Percentiles rank a stretch among this genome's conserved stretches.
phyloP scores from a whole-genome alignment of 2,888 invertebrate genomes.

The Ectemnius continuus region DNA sequence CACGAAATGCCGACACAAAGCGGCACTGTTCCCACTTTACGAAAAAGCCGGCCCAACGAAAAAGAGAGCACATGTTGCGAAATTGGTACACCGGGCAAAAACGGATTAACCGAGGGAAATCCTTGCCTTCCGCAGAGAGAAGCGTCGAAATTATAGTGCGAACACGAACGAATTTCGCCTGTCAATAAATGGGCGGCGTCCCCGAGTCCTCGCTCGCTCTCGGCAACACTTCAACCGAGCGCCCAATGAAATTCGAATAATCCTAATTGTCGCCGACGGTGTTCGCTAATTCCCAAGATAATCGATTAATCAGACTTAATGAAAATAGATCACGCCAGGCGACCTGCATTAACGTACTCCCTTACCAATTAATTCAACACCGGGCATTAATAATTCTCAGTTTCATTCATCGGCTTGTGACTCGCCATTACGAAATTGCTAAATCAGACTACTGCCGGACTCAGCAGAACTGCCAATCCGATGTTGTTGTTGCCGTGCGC shows the following conservation, averaged over 20 bases:
- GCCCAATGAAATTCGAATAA: not conserved
- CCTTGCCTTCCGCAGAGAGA: not conserved
- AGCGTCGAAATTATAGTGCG: no score
- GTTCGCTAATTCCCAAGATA: constrained; percentile 18
- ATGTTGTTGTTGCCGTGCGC: no score
- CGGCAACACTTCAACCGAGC: no score
- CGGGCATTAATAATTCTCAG: constrained; percentile 44
- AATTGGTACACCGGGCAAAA: not conserved
- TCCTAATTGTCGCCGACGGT: constrained; percentile 5
- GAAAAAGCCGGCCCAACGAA: no score
- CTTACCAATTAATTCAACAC: constrained; percentile 41
- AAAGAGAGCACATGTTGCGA: not conserved
- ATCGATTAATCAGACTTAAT: constrained; percentile 51
- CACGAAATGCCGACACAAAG: no score
- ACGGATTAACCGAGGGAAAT: constrained; percentile 2
- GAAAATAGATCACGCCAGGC: constrained; percentile 44
- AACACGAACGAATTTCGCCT: no score
- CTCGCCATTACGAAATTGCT: no score
- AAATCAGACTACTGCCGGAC: no score
- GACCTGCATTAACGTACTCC: constrained; percentile 26
- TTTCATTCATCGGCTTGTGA: constrained; percentile 29
- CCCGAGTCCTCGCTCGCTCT: no score
- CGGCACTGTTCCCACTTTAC: no score
- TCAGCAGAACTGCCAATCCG: no score
- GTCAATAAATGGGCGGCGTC: no score